Conservation (phyloP, 2,888 invertebrate species). For the Thymelicus sylvestris region DNA sequence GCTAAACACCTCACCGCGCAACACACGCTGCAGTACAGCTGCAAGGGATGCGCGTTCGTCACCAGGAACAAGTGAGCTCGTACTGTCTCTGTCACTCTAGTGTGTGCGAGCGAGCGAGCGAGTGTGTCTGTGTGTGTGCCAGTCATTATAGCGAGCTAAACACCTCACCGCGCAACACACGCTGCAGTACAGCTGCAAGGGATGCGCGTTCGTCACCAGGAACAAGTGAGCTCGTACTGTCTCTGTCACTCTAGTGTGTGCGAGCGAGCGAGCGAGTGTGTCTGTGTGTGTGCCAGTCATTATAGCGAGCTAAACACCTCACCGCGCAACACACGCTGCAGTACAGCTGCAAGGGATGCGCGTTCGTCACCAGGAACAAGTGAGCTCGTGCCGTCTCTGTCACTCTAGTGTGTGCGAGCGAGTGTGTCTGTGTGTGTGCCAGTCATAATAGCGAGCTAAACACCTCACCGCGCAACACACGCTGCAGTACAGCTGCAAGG, state of each 20-base stretch:
- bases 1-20: slow-evolving; percentile 74
- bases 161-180: slow-evolving; percentile 75
- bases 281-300: no score
- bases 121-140: no score
- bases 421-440: no score
- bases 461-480: slow-evolving; percentile 75
- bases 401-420: no score
- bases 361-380: slow-evolving; percentile 72
- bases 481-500: slow-evolving; percentile 72
- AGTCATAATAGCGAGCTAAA: slow-evolving; percentile 74
- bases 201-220: slow-evolving; percentile 71
- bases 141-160: slow-evolving; percentile 74
- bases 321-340: slow-evolving; percentile 75
- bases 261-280: no score
- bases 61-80: slow-evolving; percentile 63
- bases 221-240: slow-evolving; percentile 54
- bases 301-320: slow-evolving; percentile 73
- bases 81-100: neutral
- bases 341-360: slow-evolving; percentile 72
- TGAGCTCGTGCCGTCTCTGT: slow-evolving; percentile 1
- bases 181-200: slow-evolving; percentile 72
- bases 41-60: slow-evolving; percentile 72
- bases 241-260: neutral
- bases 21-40: slow-evolving; percentile 72
- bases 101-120: no score